Evolutionary conservation across 2,797 vertebrate species (phyloP), one percentile per base, ranked within the genome.

Genomic region (Mareca penelope): DNA sequence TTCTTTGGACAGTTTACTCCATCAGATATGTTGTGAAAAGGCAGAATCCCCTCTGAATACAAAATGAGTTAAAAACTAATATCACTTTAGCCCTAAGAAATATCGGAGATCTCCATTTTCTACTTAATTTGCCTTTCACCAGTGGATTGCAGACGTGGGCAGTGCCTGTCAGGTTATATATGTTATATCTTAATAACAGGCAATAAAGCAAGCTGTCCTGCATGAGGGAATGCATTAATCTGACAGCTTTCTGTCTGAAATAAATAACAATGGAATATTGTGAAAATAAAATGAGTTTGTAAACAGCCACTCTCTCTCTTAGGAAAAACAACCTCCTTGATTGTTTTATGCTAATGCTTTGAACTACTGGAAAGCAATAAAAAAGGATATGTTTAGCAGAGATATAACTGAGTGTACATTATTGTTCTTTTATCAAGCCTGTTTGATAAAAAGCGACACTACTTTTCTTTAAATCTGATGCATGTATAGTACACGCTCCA

Each of bases 181-280:
- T 77, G 93, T 92, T 94, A 91, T 40, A 52, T 92, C 93, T 96
- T 94, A 94, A 95, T 94, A 96, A 93, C 77, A 88, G 81, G 80
- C 90, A 95, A 85, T 96, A 92, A 91, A 91, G 79, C 65, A 77
- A 94, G 93, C 92, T 89, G 86, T 90, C 95, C 90, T 91, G 76
- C 48, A 23, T 63, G 64, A 92, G 89, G 85, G 82, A 89, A 88
- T 64, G 55, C 59, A 81, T 89, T 83, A 24, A 87, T 93, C 81
- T 88, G 93, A 92, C 89, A 96, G 76, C 70, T 89, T 94, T 89
- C 90, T 90, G 67, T 71, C 91, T 69, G 78, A 89, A 93, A 92
- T 86, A 93, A 97, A 95, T 93, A 95, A 91, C 92, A 93, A 35
- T 52, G 67, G 77, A 40, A 82, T 73, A 83, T 48, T 39, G 91